These are phyloP conservation scores for Zoanthus solanderi DNA, from an alignment of 92 coral and sea anemone species.

Conservation along the genomic window DNA sequence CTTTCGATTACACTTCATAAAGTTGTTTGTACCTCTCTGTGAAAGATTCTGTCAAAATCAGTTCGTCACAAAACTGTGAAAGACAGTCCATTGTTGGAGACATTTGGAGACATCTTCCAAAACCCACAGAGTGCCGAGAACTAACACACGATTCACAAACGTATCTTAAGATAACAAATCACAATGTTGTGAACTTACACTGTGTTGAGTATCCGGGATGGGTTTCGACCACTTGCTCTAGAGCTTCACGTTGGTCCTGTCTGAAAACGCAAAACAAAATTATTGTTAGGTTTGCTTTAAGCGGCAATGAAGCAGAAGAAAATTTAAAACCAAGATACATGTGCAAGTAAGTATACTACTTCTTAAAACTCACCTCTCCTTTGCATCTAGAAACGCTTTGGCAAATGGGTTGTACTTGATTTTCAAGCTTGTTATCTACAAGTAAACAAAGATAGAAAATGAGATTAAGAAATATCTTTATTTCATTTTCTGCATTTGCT, in stretches of 20 bases:
- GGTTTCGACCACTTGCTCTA: constrained; percentile 86
- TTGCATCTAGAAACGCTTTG: constrained; percentile 98
- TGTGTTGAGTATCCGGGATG: constrained; percentile 85
- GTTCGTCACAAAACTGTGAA: constrained; percentile 63
- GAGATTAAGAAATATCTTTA: neutral
- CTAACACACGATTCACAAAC: constrained; percentile 72
- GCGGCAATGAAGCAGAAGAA: neutral
- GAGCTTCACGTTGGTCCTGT: constrained; percentile 93
- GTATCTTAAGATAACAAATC: constrained; percentile 71
- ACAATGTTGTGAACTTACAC: constrained; percentile 86
- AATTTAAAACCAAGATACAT: neutral
- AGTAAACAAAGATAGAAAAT: constrained; percentile 14
- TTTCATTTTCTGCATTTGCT: constrained; percentile 9
- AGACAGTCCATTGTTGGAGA: constrained; percentile 50
- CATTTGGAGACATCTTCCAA: constrained; percentile 47
- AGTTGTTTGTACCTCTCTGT: constrained; percentile 54
- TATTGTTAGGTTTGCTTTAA: neutral
- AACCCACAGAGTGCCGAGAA: constrained; percentile 54
- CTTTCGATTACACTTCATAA: constrained; percentile 35
- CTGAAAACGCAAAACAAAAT: constrained; percentile 49
- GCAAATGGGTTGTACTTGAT: constrained; percentile 97
- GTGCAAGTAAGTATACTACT: neutral
- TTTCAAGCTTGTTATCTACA: constrained; percentile 93
- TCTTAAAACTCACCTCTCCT: constrained; percentile 78
- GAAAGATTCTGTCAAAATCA: constrained; percentile 49